Conservation (phyloP, 1,140 invertebrate genomes). For the Adelges cooleyi region DNA sequence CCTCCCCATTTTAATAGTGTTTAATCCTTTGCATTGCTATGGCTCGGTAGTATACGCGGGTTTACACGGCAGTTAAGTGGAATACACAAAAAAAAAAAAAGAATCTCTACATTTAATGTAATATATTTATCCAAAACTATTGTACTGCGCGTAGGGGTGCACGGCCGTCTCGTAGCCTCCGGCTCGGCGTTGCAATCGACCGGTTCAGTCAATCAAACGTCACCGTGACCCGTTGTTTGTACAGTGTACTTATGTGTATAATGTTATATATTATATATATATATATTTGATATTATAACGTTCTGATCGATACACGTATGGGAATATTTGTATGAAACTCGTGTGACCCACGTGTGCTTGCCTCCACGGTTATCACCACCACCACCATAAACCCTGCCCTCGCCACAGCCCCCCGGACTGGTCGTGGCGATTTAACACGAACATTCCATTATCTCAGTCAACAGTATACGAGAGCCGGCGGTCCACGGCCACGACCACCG, state of each 20-base stretch:
- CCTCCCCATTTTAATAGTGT: not conserved
- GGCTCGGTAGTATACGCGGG: too few relatives aligned
- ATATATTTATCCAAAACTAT: too few relatives aligned
- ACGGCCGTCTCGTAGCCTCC: too few relatives aligned
- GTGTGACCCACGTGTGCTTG: too few relatives aligned
- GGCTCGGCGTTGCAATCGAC: too few relatives aligned
- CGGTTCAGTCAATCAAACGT: slow-evolving; percentile 21
- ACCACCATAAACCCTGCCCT: not conserved
- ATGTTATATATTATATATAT: not conserved
- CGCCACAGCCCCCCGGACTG: not conserved
- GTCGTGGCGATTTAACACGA: slow-evolving; percentile 1
- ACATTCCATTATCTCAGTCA: slow-evolving; percentile 28
- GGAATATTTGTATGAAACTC: not conserved
- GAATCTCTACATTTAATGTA: too few relatives aligned
- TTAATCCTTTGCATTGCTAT: slow-evolving; percentile 5
- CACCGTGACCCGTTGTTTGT: not conserved
- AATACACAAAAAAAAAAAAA: too few relatives aligned
- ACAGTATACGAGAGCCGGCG: not conserved
- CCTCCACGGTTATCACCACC: not conserved
- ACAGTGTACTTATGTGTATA: not conserved
- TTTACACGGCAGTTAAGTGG: too few relatives aligned
- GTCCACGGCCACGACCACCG: not conserved
- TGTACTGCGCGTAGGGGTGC: too few relatives aligned
- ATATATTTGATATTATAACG: not conserved
- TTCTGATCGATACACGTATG: slow-evolving; percentile 8